Conservation (phyloP, 2,888 invertebrate genomes). For the Luffia ferchaultella region DNA sequence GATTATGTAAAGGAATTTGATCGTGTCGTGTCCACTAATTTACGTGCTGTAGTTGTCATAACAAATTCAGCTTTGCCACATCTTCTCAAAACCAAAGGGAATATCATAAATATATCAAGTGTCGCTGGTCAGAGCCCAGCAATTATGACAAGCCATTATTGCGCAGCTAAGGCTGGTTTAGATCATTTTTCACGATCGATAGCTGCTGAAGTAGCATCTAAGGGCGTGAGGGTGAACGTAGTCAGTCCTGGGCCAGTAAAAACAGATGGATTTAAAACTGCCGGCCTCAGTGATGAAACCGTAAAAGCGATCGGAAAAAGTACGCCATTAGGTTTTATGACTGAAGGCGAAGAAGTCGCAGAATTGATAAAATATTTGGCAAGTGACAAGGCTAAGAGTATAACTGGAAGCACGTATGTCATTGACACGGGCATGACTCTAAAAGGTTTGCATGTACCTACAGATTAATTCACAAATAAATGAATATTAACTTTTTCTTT, state of each 20-base stretch:
- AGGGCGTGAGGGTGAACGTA: constrained; percentile 71
- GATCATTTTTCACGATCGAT: constrained; percentile 77
- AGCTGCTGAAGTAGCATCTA: constrained; percentile 68
- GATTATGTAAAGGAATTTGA: constrained; percentile 24
- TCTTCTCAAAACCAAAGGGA: constrained; percentile 24
- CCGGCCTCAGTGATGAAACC: constrained; percentile 16
- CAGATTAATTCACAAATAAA: too few species aligned
- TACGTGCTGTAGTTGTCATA: constrained; percentile 24
- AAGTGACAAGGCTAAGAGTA: constrained; percentile 25
- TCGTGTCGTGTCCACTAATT: constrained; percentile 21
- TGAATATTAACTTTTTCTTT: too few species aligned
- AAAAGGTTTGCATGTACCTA: too few species aligned
- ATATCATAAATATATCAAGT: constrained; percentile 30
- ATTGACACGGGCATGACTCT: constrained; percentile 14
- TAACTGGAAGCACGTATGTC: constrained; percentile 26
- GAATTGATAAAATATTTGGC: constrained; percentile 17
- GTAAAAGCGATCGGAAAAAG: constrained; percentile 1
- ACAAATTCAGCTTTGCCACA: constrained; percentile 20
- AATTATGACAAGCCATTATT: constrained; percentile 37
- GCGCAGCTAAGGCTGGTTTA: constrained; percentile 75
- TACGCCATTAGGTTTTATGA: constrained; percentile 21
- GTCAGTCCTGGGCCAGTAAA: constrained; percentile 77
- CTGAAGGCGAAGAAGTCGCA: constrained; percentile 24
- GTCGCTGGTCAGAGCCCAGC: constrained; percentile 10
- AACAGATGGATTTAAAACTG: constrained; percentile 41